A percentile compares a stretch with the other conserved stretches of the same genome.
Conservation (phyloP, 1,140 invertebrate species). For the Platyscapa corneri region DNA sequence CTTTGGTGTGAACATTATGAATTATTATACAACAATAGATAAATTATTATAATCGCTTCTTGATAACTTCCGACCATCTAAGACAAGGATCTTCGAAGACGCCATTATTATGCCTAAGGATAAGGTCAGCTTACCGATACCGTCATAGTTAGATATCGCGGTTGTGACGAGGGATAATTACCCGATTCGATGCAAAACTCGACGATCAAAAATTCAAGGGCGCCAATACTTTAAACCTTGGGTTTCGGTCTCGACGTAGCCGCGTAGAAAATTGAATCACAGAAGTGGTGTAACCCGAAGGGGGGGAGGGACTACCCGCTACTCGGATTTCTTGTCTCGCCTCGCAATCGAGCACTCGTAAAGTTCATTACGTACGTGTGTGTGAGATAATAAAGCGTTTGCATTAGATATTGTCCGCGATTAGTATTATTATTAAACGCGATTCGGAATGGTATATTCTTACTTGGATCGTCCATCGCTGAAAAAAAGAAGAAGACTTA, state of each 20-base stretch:
- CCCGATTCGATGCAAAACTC: too few species aligned
- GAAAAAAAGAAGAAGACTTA: too few species aligned
- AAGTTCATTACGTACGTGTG: too few species aligned
- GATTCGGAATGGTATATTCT: neutral
- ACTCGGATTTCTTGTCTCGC: too few species aligned
- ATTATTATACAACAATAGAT: conserved; percentile 28
- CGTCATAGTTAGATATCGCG: neutral
- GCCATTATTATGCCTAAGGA: conserved; percentile 37
- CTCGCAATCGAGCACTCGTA: too few species aligned
- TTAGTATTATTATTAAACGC: too few species aligned
- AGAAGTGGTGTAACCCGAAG: too few species aligned
- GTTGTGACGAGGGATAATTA: conserved; percentile 20
- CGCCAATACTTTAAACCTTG: neutral
- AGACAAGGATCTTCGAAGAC: neutral
- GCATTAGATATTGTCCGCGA: too few species aligned
- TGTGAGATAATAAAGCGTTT: too few species aligned
- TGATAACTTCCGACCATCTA: conserved; percentile 21
- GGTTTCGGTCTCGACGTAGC: neutral
- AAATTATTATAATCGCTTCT: conserved; percentile 20
- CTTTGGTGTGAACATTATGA: conserved; percentile 5
- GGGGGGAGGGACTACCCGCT: too few species aligned
- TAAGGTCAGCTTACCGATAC: conserved; percentile 13
- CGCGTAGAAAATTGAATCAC: too few species aligned
- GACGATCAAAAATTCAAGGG: neutral
- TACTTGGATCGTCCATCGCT: neutral